Evolutionary conservation across 2,113 vertebrate genomes (phyloP).

Genomic region (Ascaphus truei): DNA sequence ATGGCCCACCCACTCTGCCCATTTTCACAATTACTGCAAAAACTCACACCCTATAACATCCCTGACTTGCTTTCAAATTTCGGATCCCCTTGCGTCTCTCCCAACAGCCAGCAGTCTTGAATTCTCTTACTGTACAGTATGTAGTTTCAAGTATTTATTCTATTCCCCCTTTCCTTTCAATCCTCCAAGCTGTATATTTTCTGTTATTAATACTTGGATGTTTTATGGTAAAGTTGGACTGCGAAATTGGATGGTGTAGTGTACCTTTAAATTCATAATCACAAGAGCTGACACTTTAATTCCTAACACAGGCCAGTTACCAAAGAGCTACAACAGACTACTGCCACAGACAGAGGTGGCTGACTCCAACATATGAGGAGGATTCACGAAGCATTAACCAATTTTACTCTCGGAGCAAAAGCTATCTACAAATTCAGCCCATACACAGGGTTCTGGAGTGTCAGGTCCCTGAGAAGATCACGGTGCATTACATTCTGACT

Average conservation of each 20-base stretch:
- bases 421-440: constrained; percentile 58
- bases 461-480: constrained; percentile 33
- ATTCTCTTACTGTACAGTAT: too few species aligned
- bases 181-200: too few species aligned
- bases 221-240: too few species aligned
- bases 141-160: too few species aligned
- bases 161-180: too few species aligned
- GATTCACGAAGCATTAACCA: constrained; percentile 20
- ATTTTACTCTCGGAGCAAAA: constrained; percentile 60
- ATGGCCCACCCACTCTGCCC: background rate
- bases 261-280: background rate
- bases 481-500: constrained; percentile 52
- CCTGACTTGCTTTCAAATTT: too few species aligned
- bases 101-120: too few species aligned
- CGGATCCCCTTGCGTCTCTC: too few species aligned
- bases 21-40: too few species aligned
- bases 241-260: background rate
- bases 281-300: constrained; percentile 26
- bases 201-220: too few species aligned
- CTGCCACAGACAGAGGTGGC: constrained; percentile 48
- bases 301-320: constrained; percentile 52
- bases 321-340: background rate
- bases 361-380: constrained; percentile 15
- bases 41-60: too few species aligned
- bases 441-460: constrained; percentile 43